These are phyloP conservation scores for Diprion similis DNA, from an alignment of 1,140 invertebrate species.

Conservation along the genomic window DNA sequence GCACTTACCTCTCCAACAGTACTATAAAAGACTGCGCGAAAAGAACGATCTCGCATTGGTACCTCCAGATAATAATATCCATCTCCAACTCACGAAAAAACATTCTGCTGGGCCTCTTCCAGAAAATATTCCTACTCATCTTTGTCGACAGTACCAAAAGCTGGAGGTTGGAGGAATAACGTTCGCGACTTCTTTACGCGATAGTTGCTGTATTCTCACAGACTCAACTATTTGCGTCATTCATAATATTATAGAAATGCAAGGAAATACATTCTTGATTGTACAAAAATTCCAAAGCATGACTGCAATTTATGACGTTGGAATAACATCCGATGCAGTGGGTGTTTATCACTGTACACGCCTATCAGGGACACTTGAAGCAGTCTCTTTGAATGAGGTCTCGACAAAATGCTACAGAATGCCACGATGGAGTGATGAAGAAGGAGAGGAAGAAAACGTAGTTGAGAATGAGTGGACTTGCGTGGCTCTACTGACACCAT, in stretches of 20 bases:
- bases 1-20: constrained; percentile 32
- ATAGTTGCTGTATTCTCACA: not conserved
- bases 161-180: not conserved
- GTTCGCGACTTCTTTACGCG: not conserved
- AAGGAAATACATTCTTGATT: not conserved
- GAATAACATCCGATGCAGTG: not conserved
- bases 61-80: not conserved
- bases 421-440: constrained; percentile 2
- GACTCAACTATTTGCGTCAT: not conserved
- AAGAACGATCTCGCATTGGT: constrained; percentile 6
- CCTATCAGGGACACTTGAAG: not conserved
- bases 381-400: not conserved
- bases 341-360: not conserved
- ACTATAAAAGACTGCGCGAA: constrained; percentile 37
- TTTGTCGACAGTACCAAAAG: not conserved
- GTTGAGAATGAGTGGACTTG: not conserved
- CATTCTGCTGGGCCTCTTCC: not conserved
- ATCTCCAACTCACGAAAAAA: not conserved
- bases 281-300: not conserved
- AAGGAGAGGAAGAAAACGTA: not conserved
- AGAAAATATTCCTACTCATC: not conserved
- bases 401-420: not conserved
- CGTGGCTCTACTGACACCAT: not conserved
- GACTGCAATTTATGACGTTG: not conserved
- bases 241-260: not conserved